phyloP scores from a whole-genome alignment of 1,140 invertebrate genomes.

The Lineus longissimus region DNA sequence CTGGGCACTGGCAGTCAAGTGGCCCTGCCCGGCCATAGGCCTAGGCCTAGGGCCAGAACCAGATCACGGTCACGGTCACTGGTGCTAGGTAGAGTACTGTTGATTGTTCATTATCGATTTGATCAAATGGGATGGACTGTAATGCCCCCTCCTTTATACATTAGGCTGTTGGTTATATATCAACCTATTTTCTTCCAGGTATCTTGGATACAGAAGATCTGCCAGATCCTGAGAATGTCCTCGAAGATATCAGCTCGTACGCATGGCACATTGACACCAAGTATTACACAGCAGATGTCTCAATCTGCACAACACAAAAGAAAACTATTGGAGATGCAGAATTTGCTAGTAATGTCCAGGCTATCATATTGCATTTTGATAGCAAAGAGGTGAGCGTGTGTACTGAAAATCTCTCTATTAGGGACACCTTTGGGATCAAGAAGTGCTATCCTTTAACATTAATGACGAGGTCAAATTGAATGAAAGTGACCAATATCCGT shows the following conservation, averaged over 20 bases:
- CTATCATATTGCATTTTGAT: slow-evolving; percentile 62
- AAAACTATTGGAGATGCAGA: slow-evolving; percentile 53
- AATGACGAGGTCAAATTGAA: not conserved
- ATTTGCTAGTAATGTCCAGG: slow-evolving; percentile 59
- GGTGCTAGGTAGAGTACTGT: too few species aligned
- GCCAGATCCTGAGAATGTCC: slow-evolving; percentile 37
- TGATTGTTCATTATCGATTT: too few species aligned
- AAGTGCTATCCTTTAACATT: not conserved
- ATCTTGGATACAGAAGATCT: slow-evolving; percentile 53
- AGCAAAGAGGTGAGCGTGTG: slow-evolving; percentile 53
- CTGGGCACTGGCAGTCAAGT: too few species aligned
- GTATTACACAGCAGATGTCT: slow-evolving; percentile 64
- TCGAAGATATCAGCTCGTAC: slow-evolving; percentile 55
- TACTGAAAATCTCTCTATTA: not conserved
- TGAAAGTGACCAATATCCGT: not conserved
- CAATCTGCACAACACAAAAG: slow-evolving; percentile 57
- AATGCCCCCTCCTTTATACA: not conserved
- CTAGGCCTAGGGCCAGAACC: too few species aligned
- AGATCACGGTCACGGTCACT: too few species aligned
- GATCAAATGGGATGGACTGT: too few species aligned
- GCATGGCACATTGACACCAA: slow-evolving; percentile 65
- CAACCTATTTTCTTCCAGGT: slow-evolving; percentile 33
- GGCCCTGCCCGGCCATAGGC: too few species aligned
- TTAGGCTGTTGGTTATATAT: not conserved
- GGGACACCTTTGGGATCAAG: too few species aligned